phyloP scores from a whole-genome alignment of 2,113 vertebrate genomes.

The Smithornis capensis region DNA sequence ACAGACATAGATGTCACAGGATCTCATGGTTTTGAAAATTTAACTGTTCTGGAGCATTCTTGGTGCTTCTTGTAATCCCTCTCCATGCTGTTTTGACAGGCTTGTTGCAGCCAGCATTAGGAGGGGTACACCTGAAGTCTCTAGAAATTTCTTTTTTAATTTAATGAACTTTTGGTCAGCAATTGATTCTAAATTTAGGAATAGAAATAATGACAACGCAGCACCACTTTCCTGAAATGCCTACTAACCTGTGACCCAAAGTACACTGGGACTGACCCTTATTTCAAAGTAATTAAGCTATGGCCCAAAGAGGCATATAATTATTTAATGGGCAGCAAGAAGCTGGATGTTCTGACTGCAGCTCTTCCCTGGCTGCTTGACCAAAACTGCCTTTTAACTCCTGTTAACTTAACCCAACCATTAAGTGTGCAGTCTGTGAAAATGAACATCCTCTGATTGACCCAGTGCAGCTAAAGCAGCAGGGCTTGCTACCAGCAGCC shows the following conservation, averaged over 20 bases:
- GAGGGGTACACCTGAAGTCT: background rate
- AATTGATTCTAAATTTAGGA: background rate
- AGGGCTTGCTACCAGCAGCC: background rate
- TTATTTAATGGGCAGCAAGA: background rate
- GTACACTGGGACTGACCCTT: background rate
- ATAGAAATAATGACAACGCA: background rate
- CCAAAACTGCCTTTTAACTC: background rate
- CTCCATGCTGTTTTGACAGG: accelerated
- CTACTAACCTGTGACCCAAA: background rate
- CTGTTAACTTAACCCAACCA: background rate
- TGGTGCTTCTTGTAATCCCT: background rate
- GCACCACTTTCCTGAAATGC: background rate
- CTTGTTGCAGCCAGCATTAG: background rate
- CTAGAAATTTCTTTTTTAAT: background rate
- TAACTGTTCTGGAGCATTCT: background rate
- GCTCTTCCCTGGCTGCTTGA: background rate
- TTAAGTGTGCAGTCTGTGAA: background rate
- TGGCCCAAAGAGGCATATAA: background rate
- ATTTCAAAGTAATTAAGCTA: background rate
- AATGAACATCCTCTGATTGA: background rate
- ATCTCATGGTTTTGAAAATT: background rate
- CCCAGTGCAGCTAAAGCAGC: background rate
- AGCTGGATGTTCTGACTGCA: background rate
- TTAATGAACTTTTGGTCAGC: background rate
- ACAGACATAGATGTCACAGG: background rate